Percentiles rank a stretch among this genome's conserved stretches.
These are phyloP conservation scores for Tenthredo scrophulariae DNA, from an alignment of 2,888 invertebrate genomes.

Conservation along the genomic window DNA sequence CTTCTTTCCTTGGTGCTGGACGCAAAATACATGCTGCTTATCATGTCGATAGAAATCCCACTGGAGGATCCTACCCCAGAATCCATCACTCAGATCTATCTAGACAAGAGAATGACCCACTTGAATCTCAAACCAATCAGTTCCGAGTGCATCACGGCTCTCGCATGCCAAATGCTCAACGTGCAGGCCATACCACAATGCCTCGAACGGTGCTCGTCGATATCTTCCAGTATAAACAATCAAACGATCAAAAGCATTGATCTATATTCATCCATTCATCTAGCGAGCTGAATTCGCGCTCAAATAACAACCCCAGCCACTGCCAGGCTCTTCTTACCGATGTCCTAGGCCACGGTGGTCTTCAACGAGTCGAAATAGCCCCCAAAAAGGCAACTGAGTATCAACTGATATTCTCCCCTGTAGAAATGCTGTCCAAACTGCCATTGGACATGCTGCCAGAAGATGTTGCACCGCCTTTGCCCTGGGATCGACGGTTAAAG, in stretches of 20 bases:
- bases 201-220: constrained; percentile 20
- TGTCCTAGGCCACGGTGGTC: constrained; percentile 79
- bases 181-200: constrained; percentile 80
- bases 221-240: not conserved
- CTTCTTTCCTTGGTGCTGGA: constrained; percentile 61
- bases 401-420: constrained; percentile 78
- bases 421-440: constrained; percentile 62
- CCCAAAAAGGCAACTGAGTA: constrained; percentile 68
- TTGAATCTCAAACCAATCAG: constrained; percentile 62
- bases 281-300: not conserved
- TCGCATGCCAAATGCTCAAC: constrained; percentile 83
- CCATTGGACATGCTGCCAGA: constrained; percentile 63
- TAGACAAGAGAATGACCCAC: constrained; percentile 58
- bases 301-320: constrained; percentile 78
- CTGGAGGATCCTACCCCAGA: not conserved
- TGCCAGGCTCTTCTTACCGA: constrained; percentile 80
- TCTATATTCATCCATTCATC: not conserved
- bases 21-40: constrained; percentile 5
- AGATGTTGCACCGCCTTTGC: constrained; percentile 61
- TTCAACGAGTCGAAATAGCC: constrained; percentile 74
- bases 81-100: constrained; percentile 55
- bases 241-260: not conserved
- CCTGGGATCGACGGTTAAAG: constrained; percentile 57
- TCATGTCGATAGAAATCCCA: constrained; percentile 25
- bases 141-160: constrained; percentile 78